phyloP scores from a whole-genome alignment of 2,888 invertebrate genomes.

The Agonopterix alstromeriana region DNA sequence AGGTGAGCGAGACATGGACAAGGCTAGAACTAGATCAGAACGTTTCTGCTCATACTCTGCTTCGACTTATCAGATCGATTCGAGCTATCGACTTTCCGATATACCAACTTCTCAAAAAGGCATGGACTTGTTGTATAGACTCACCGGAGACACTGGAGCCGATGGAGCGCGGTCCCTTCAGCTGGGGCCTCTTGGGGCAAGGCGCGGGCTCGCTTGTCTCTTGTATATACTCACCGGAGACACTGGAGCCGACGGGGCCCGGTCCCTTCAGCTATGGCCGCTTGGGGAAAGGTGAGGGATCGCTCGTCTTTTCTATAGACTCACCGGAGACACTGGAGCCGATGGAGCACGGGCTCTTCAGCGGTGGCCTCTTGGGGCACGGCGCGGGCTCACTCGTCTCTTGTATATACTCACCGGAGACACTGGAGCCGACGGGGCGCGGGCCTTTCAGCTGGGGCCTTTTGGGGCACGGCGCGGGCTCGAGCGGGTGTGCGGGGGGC shows the following conservation, averaged over 20 bases:
- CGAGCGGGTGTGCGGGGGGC: constrained; percentile 34
- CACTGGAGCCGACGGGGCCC: constrained; percentile 75
- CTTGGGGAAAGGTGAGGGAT: no score
- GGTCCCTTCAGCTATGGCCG: constrained; percentile 70
- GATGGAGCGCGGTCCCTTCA: constrained; percentile 74
- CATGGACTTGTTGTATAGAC: no score
- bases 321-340: constrained; percentile 79
- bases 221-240: constrained; percentile 74
- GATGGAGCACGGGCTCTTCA: constrained; percentile 74
- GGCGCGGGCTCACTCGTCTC: constrained; percentile 40
- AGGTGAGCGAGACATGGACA: no score
- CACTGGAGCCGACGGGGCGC: constrained; percentile 75
- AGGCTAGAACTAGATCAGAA: no score
- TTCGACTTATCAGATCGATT: no score
- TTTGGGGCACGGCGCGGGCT: constrained; percentile 44
- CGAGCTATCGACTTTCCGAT: no score
- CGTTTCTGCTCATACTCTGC: no score
- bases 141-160: constrained; percentile 79
- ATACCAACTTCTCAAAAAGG: no score
- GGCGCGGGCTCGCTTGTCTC: constrained; percentile 39
- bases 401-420: constrained; percentile 64
- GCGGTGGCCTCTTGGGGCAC: constrained; percentile 48
- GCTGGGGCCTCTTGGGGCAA: constrained; percentile 48
- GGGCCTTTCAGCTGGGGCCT: constrained; percentile 70
- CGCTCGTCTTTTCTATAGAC: no score